Base-by-base conservation (phyloP, 2,888 invertebrate species). In the Papilio gigon region DNA sequence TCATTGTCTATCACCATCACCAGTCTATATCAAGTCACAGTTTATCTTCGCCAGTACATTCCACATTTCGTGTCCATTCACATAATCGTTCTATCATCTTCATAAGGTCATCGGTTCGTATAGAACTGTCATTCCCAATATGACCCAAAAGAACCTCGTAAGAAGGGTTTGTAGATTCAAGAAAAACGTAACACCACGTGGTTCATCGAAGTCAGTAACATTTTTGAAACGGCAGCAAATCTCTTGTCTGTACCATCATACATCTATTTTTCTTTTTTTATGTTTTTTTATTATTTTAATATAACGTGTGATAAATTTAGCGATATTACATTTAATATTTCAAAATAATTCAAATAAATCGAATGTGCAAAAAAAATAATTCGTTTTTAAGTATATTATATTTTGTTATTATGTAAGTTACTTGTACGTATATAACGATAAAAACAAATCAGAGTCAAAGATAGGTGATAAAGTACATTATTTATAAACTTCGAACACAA, bases 381-480 rank as follows among this genome's bases (percentile, higher is more conserved):
- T 47, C 20, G 3, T 9, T 20, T n/a, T 2, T 44, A 44, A 22
- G 22, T 20, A 44, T 44, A 42, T 42, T 20, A 9, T 20, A 14
- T n/a, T 1, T n/a, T 20, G 2, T 17, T 0, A 12, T 14, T 25
- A 14, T 14, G 14, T 50, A 9, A 27, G 27, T n/a, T 30, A 53
- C 1, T 27, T n/a, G 8, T 27, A 8, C 8, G 3, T n/a, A 8
- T 53, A 17, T 53, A 53, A 30, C 8, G 8, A 8, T 2, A 30
- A 47, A 53, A 14, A 27, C 8, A 0, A n/a, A 17, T 30, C 30
- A 27, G 30, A 8, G 30, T n/a, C 53, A 53, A 53, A 53, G 17
- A 53, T 27, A n/a, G 30, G 53, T 27, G 53, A 53, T 53, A 53
- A 53, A 30, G n/a, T 53, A 17, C 17, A 53, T 3, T 53, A 27